Conservation (phyloP, 2,888 invertebrate genomes). For the Pseudococcus jackbeardsleyi region DNA sequence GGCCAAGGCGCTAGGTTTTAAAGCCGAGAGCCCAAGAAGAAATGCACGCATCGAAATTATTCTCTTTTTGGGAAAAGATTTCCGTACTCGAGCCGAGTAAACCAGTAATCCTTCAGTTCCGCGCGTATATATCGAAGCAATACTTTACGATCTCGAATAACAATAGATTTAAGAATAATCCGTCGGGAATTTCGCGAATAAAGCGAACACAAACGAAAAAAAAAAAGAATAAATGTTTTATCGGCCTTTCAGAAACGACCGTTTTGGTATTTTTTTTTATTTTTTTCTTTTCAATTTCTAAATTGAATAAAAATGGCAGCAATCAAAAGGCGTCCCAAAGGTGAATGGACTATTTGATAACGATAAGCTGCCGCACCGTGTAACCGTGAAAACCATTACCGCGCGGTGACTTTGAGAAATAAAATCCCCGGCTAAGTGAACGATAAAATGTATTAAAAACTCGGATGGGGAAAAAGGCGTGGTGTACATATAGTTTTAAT, state of each 20-base stretch:
- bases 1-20: background rate
- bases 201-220: slow-evolving; percentile 30
- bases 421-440: background rate
- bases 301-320: slow-evolving; percentile 55
- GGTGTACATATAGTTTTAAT: slow-evolving; percentile 20
- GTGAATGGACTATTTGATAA: slow-evolving; percentile 50
- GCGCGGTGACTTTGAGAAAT: slow-evolving; percentile 45
- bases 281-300: slow-evolving; percentile 53
- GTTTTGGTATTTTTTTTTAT: slow-evolving; percentile 39
- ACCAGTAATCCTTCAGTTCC: slow-evolving; percentile 43
- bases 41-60: slow-evolving; percentile 12
- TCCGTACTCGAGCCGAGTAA: slow-evolving; percentile 5
- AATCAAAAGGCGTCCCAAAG: slow-evolving; percentile 51
- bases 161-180: slow-evolving; percentile 54
- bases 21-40: background rate
- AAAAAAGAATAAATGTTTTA: slow-evolving; percentile 13
- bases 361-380: slow-evolving; percentile 29
- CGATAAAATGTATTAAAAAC: slow-evolving; percentile 34
- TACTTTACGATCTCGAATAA: slow-evolving; percentile 37
- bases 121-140: slow-evolving; percentile 15
- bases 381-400: slow-evolving; percentile 47
- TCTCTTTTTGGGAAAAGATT: slow-evolving; percentile 1
- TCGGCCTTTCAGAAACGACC: slow-evolving; percentile 48
- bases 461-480: background rate
- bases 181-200: slow-evolving; percentile 42